Evolutionary conservation across 2,113 vertebrate species (phyloP), one percentile per base, ranked within the genome.

Genomic region (Hippocampus zosterae): DNA sequence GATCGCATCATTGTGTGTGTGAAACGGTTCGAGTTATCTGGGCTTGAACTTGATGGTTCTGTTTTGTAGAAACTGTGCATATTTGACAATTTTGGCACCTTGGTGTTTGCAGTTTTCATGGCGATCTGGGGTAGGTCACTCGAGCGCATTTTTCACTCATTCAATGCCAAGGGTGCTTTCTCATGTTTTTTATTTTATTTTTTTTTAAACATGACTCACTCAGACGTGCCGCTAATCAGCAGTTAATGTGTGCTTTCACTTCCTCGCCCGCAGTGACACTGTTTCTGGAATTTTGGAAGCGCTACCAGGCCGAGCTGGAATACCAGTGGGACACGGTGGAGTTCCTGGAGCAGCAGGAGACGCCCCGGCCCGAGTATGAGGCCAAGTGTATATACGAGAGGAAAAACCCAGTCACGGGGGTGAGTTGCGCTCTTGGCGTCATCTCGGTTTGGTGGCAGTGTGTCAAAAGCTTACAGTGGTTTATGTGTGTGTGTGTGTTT

Each of bases 231-330:
- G 18, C 63, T 25, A 55, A 44, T 42, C 61, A 40, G 61, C 37
- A 21, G 18, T 11, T 65, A 63, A 37, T 55, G 59, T 5, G 40
- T 53, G 48, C 63, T 29, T 27, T 65, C 1, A 25, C 70, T 50
- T 84, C 71, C 33, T 64, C 52, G 16, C 52, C 48, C 33, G 40
- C 2, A 98, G 96, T 97, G 12, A 97, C 95, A 0, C 71, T 97
- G 79, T 97, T 98, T 72, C 83, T 98, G 91, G 95, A 97, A 90
- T 96, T 98, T 56, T 97, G 96, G 96, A 98, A 97, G 81, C 91
- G 95, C 6, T 92, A 95, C 56, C 95, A 98, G 85, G 94, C 95
- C 3, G 92, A 94, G 56, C 89, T 98, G 37, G 95, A 97, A 79
- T 98, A 97, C 2, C 90, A 94, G 13, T 98, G 96, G 96, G 95